A percentile compares a stretch with the other conserved stretches of the same genome.
These are phyloP conservation scores for Platynereis dumerilii DNA, from an alignment of 2,888 invertebrate species.

Conservation along the genomic window DNA sequence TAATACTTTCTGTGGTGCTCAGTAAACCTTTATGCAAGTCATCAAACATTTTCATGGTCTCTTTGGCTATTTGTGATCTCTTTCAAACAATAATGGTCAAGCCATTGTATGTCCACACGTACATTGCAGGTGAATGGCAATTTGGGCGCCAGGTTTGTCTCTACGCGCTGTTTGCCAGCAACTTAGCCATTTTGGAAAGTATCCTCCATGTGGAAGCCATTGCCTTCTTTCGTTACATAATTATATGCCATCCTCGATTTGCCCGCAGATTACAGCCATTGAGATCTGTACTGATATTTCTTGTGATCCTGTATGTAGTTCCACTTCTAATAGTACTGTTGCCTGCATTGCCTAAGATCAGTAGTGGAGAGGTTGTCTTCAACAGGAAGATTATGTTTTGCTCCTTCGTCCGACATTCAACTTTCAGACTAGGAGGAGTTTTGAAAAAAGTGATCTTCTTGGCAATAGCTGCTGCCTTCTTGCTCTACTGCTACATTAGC, in stretches of 20 bases:
- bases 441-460: constrained; percentile 31
- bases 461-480: constrained; percentile 19
- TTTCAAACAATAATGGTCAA: constrained; percentile 30
- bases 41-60: constrained; percentile 35
- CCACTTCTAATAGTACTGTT: constrained; percentile 27
- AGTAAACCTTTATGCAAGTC: constrained; percentile 23
- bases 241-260: constrained; percentile 29
- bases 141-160: constrained; percentile 28
- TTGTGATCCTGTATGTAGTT: constrained; percentile 27
- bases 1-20: constrained; percentile 32
- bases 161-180: constrained; percentile 34
- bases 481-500: constrained; percentile 35
- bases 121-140: constrained; percentile 28
- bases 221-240: constrained; percentile 32
- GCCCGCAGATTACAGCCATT: constrained; percentile 22
- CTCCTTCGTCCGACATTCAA: constrained; percentile 27
- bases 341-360: constrained; percentile 15
- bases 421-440: constrained; percentile 25
- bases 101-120: constrained; percentile 34
- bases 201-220: constrained; percentile 35
- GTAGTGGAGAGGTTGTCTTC: constrained; percentile 24
- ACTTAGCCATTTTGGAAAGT: constrained; percentile 34
- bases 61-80: constrained; percentile 34
- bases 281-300: constrained; percentile 17
- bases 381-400: constrained; percentile 37